Base-by-base conservation (phyloP, 2,797 vertebrate genomes). In the Gallirallus australis region DNA sequence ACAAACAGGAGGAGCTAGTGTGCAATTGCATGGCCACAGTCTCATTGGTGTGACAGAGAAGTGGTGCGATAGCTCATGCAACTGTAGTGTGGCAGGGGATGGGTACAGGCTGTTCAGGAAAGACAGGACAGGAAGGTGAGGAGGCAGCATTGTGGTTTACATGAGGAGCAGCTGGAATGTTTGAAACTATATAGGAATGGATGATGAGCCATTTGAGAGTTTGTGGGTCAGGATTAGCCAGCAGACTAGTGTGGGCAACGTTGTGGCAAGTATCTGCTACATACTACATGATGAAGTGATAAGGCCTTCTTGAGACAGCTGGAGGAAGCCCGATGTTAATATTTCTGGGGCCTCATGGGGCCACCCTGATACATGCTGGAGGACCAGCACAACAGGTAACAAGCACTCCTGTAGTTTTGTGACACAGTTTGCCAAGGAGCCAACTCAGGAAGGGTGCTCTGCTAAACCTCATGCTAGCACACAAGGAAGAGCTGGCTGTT, bases 191-290 rank as follows among this genome's bases (percentile, higher is more conserved):
- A 1, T 40, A 33, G 47, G 27, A 90, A 6, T 0, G 3, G 48
- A 33, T 90, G 19, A 50, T n/a, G 65, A 86, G 24, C 50, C 16
- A 8, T 39, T 40, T 17, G 33, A 61, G 65, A 73, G 15, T 3
- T 77, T 81, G 16, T 0, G 6, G 19, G 33, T 25, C 64, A 73
- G 60, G 52, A 73, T 77, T 53, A 39, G 47, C 2, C 2, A 70
- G 40, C 31, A n/a, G 24, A 20, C 5, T 42, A 52, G 35, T 1
- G 1, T 20, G 33, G 42, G 40, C 69, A 52, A 11, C 2, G 0
- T 60, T 42, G 39, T 68, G 54, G 63, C 3, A 3, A 56, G 27
- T 71, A 20, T 56, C n/a, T 86, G 60, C 72, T 89, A 3, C 39
- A 25, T 35, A 40, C 31, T 9, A n/a, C 9, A 19, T 82, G 39